Percentiles rank a stretch among this genome's conserved stretches.
Evolutionary conservation across 1,140 invertebrate genomes (phyloP).

Genomic region (Penaeus indicus): DNA sequence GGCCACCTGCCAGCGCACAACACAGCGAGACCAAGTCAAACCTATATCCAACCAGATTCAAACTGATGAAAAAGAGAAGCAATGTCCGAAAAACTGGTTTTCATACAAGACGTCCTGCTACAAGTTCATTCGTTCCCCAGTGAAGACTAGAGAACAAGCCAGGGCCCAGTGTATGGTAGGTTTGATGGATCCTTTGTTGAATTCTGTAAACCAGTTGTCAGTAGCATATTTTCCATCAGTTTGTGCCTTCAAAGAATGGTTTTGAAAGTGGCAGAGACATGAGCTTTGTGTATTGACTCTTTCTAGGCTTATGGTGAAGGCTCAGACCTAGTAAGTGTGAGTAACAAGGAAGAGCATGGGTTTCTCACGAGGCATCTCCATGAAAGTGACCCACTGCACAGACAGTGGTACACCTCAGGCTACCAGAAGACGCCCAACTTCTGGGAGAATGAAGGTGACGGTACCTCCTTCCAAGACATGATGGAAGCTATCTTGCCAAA

Average conservation of each 20-base stretch:
- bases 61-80: constrained; percentile 68
- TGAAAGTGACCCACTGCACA: constrained; percentile 85
- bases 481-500: constrained; percentile 86
- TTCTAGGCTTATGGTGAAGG: constrained; percentile 78
- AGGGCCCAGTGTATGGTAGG: constrained; percentile 81
- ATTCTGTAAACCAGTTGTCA: constrained; percentile 5
- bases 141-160: constrained; percentile 83
- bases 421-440: constrained; percentile 80
- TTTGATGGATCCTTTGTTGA: not conserved
- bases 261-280: not conserved
- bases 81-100: constrained; percentile 87
- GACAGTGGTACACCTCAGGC: constrained; percentile 88
- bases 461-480: constrained; percentile 80
- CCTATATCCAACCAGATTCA: no score
- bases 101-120: constrained; percentile 84
- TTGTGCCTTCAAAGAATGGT: not conserved
- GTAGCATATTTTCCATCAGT: not conserved
- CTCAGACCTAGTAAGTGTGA: constrained; percentile 82
- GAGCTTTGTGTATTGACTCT: constrained; percentile 1
- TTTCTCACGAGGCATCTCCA: constrained; percentile 85
- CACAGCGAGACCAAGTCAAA: no score
- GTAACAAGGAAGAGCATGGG: constrained; percentile 86
- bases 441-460: constrained; percentile 89
- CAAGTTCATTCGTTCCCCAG: constrained; percentile 87
- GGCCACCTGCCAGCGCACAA: no score